These are phyloP conservation scores for Leucopsar rothschildi DNA, from an alignment of 2,113 vertebrate genomes.

Conservation along the genomic window DNA sequence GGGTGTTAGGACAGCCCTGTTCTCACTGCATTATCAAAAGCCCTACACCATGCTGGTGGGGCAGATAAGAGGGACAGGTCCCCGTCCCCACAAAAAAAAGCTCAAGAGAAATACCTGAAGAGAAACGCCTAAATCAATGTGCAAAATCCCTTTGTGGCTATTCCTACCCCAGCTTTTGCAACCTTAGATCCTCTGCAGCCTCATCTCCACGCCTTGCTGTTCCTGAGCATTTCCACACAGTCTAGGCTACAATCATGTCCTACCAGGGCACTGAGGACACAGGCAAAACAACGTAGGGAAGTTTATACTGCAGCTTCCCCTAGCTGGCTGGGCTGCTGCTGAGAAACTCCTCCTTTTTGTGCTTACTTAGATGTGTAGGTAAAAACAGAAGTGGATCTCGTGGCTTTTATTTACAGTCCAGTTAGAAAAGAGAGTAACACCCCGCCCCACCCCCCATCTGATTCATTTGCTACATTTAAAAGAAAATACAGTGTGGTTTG, in stretches of 20 bases:
- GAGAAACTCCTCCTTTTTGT: not conserved
- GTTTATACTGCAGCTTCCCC: constrained; percentile 22
- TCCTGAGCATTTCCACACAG: not conserved
- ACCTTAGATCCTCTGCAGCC: not conserved
- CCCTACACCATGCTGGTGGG: not conserved
- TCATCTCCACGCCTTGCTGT: not conserved
- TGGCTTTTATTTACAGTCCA: constrained; percentile 26
- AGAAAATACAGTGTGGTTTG: not conserved
- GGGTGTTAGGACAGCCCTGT: not conserved
- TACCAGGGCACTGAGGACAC: not conserved
- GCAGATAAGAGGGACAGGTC: not conserved
- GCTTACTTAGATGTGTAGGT: not conserved
- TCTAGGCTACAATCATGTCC: not conserved
- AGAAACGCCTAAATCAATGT: not conserved
- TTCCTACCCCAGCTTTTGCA: not conserved
- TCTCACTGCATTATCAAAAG: not conserved
- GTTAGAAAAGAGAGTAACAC: not conserved
- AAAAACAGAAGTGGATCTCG: not conserved
- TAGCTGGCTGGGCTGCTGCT: not conserved
- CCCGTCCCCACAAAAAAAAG: not conserved
- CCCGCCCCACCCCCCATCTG: not conserved
- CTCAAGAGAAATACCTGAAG: not conserved
- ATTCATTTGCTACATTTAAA: not conserved
- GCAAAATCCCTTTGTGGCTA: not conserved
- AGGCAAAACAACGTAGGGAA: not conserved